phyloP scores from a whole-genome alignment of 2,113 vertebrate species.

The Jaculus jaculus region DNA sequence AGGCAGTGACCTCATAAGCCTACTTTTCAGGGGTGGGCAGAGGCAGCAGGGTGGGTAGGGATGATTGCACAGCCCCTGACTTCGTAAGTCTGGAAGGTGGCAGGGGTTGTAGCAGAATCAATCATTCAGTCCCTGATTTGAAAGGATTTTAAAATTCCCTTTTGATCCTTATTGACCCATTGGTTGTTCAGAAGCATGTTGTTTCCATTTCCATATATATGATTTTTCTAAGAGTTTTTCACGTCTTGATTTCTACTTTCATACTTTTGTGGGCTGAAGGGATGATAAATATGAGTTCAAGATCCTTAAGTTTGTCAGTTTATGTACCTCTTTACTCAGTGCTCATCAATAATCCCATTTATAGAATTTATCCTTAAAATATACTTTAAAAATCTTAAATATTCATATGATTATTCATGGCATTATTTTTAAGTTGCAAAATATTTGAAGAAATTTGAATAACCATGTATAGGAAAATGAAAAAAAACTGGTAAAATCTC shows the following conservation, averaged over 20 bases:
- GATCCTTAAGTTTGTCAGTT: neutral
- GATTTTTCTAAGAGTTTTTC: neutral
- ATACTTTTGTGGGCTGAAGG: neutral
- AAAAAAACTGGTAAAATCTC: neutral
- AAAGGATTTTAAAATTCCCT: neutral
- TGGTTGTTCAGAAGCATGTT: neutral
- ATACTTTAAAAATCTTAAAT: neutral
- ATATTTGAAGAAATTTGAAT: neutral
- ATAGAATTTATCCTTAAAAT: constrained; percentile 19
- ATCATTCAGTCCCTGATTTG: too few relatives aligned
- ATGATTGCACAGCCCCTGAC: too few relatives aligned
- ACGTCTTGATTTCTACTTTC: neutral
- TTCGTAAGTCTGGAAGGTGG: too few relatives aligned
- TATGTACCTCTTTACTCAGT: neutral
- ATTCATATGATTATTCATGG: neutral
- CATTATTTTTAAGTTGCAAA: neutral
- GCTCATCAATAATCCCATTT: neutral
- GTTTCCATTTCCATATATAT: too few relatives aligned
- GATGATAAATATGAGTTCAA: neutral
- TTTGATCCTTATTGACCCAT: neutral
- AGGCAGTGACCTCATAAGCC: too few relatives aligned
- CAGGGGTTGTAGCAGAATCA: too few relatives aligned
- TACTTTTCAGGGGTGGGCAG: too few relatives aligned
- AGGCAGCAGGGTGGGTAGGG: too few relatives aligned
- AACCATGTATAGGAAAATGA: neutral